These are phyloP conservation scores for Clunio marinus DNA, from an alignment of 2,888 invertebrate genomes.

Conservation along the genomic window DNA sequence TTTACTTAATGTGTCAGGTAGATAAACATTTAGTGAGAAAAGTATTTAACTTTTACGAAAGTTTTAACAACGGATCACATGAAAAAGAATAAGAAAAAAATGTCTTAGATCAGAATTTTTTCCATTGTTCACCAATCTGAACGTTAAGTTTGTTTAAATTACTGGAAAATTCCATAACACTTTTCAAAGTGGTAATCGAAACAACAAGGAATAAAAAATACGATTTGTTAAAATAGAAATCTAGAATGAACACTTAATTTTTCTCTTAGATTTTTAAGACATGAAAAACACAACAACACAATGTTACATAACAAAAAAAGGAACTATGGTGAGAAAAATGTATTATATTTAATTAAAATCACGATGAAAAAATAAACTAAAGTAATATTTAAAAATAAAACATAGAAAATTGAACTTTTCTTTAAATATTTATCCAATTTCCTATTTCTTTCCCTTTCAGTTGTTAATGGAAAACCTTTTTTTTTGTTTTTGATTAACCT, in stretches of 20 bases:
- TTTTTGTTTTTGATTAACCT: not conserved
- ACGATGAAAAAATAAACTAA: constrained; percentile 33
- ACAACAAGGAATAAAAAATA: not conserved
- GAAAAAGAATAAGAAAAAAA: not conserved
- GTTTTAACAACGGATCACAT: not conserved
- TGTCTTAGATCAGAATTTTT: not conserved
- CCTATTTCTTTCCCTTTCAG: not conserved
- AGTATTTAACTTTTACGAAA: constrained; percentile 15
- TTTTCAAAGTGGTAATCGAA: too few species aligned
- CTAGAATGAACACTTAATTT: not conserved
- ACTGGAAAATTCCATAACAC: too few species aligned
- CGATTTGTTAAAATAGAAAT: not conserved
- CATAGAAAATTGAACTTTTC: not conserved
- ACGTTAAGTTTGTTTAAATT: too few species aligned
- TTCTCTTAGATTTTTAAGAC: constrained; percentile 23
- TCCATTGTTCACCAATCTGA: too few species aligned
- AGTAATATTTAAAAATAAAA: constrained; percentile 30
- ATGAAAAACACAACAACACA: constrained; percentile 32
- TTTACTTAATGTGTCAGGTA: constrained; percentile 29
- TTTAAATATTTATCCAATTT: not conserved
- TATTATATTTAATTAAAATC: constrained; percentile 36
- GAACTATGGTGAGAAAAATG: constrained; percentile 14
- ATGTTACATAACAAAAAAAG: constrained; percentile 28
- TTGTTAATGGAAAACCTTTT: too few species aligned
- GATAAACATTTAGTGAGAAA: constrained; percentile 21